Base-by-base conservation (phyloP, 2,797 vertebrate genomes). In the Poeciliopsis paucimaculata region DNA sequence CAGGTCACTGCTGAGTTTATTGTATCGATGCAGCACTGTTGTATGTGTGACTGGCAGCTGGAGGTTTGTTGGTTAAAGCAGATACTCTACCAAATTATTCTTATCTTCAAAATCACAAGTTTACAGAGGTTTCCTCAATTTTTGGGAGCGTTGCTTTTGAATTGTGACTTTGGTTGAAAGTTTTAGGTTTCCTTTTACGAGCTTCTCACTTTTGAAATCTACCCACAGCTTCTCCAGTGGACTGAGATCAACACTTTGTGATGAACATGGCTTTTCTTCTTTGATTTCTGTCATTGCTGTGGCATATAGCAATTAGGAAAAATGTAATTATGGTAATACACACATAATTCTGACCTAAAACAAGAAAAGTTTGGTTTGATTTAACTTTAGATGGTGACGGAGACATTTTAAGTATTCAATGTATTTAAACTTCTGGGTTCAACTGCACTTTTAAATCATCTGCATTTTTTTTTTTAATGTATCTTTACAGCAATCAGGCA, bases 1-100 rank as follows among this genome's bases (percentile, higher is more conserved):
- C 62, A 74, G 83, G 82, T 85, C 88, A 60, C 11, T 36, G 31
- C 72, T 46, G 81, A 84, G 78, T 90, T 82, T 66, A 49, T 88
- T 80, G 76, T 68, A 41, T 57, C 77, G 76, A 87, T 82, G 80
- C 46, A 51, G 28, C 41, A n/a, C 64, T 68, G 70, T 10, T 78
- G 46, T 31, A 68, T 46, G 45, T 28, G 62, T 81, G 49, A 3
- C 73, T 75, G 87, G 64, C 83, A 64, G 73, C 74, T 62, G 79
- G 62, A 79, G 70, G 31, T n/a, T 4, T 34, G 60, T 53, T 57
- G 45, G 79, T 73, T 47, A 77, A 77, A 82, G 77, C 77, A 82
- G 78, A 41, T 82, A 84, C 79, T 79, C 86, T 78, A 77, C 81
- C 82, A 5, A 76, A 68, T 55, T 55, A 26, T 55, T 26, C 23